phyloP scores from a whole-genome alignment of 2,888 invertebrate species.

The Timandra comae region DNA sequence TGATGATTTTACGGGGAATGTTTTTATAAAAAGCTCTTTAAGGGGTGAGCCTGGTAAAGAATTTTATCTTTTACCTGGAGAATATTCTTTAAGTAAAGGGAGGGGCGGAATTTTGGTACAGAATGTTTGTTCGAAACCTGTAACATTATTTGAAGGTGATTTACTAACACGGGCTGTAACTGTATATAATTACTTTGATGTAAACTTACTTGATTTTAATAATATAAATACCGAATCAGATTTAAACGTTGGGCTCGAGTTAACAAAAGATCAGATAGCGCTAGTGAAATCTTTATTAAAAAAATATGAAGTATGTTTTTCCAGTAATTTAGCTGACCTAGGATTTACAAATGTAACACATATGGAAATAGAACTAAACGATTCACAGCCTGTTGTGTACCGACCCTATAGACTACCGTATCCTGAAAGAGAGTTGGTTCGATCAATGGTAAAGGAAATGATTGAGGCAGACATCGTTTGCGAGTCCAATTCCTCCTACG shows the following conservation, averaged over 20 bases:
- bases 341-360: slow-evolving; percentile 4
- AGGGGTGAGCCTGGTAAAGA: slow-evolving; percentile 1
- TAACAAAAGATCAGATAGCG: background rate
- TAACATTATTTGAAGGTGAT: no score
- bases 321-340: slow-evolving; percentile 4
- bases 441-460: slow-evolving; percentile 21
- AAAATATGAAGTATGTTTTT: slow-evolving; percentile 9
- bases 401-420: slow-evolving; percentile 13
- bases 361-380: slow-evolving; percentile 12
- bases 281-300: background rate
- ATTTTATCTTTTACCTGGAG: slow-evolving; percentile 13
- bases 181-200: slow-evolving; percentile 1
- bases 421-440: slow-evolving; percentile 9
- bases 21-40: slow-evolving; percentile 6
- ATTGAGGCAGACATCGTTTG: slow-evolving; percentile 16
- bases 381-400: slow-evolving; percentile 9
- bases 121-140: background rate
- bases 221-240: no score
- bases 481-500: slow-evolving; percentile 18
- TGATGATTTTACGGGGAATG: slow-evolving; percentile 1
- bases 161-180: background rate
- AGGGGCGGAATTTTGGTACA: background rate
- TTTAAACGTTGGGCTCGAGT: background rate
- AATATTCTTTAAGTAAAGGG: slow-evolving; percentile 4
- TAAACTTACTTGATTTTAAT: background rate